Base-by-base conservation (phyloP, 2,888 invertebrate genomes). In the Amphipoea oculea region DNA sequence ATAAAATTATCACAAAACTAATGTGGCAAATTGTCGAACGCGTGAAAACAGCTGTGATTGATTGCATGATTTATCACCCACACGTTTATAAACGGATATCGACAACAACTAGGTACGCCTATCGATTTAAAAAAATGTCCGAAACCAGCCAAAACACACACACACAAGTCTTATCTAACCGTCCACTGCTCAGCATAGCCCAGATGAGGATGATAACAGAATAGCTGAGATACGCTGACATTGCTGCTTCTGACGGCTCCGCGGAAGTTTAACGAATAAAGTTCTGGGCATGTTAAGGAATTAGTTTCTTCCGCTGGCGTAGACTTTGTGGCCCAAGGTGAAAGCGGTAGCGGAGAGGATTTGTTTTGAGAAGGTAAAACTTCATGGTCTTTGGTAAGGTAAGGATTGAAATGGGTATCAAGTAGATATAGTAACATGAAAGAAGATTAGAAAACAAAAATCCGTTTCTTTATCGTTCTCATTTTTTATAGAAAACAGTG, bases 251-350 rank as follows among this genome's bases (percentile, higher is more conserved):
- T 92, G 93, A 93, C 93, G 90, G 90, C 91, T 88, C 78, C 87
- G 86, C 69, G 79, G 79, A 94, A 95, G 93, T 95, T 95, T 94
- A 95, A 95, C 95, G 95, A 95, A 95, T 94, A 95, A 96, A 96
- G 93, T 96, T 95, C 89, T 86, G 88, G 91, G 90, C 92, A 93
- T 93, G 95, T 93, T 94, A 93, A 94, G 94, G 93, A 95, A 95
- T 95, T 95, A 95, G 94, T 95, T 95, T 95, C 95, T 95, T 95
- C 95, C 94, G 88, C 86, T 88, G 86, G 84, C 83, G 93, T 92
- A 91, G 87, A 87, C 88, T 89, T 76, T 76, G 54, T 77, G 90
- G 89, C 45, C 0, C 69, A 83, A 89, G 81, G 40, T 11, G 79
- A 3, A 40, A 70, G 90, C 36, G 57, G 6, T 0, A 84, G 90